Evolutionary conservation across 2,113 vertebrate species (phyloP).

Genomic region (Phycodurus eques): DNA sequence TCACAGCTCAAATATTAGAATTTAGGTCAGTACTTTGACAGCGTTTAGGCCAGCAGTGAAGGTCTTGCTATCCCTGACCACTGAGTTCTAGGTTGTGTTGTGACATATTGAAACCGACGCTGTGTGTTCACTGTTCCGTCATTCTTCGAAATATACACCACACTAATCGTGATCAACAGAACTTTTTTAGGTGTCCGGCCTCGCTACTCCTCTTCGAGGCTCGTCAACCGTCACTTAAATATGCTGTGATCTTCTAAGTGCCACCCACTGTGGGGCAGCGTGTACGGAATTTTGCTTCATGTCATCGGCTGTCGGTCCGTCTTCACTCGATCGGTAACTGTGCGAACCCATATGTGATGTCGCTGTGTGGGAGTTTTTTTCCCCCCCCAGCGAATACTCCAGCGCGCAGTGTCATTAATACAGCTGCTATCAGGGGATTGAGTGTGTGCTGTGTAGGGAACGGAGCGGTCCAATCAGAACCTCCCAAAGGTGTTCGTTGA

Average conservation of each 20-base stretch:
- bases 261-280: constrained; percentile 29
- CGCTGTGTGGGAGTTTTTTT: constrained; percentile 24
- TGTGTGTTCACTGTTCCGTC: background rate
- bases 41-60: background rate
- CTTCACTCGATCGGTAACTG: constrained; percentile 20
- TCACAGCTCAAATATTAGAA: background rate
- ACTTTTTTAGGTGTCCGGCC: constrained; percentile 26
- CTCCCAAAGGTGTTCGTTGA: constrained; percentile 11
- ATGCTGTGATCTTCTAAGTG: constrained; percentile 45
- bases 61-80: too few relatives aligned
- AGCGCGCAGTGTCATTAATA: constrained; percentile 46
- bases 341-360: constrained; percentile 41
- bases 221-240: constrained; percentile 45
- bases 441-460: background rate
- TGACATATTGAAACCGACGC: constrained; percentile 16
- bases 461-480: constrained; percentile 21
- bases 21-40: background rate
- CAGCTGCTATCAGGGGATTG: background rate
- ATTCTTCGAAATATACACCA: constrained; percentile 2
- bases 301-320: constrained; percentile 40
- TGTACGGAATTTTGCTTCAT: constrained; percentile 47
- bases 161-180: constrained; percentile 10
- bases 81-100: background rate
- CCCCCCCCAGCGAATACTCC: constrained; percentile 7
- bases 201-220: constrained; percentile 23